Percentiles rank a stretch among this genome's conserved stretches.
Evolutionary conservation across 2,113 vertebrate genomes (phyloP).

Genomic region (Genyomyrus donnyi): DNA sequence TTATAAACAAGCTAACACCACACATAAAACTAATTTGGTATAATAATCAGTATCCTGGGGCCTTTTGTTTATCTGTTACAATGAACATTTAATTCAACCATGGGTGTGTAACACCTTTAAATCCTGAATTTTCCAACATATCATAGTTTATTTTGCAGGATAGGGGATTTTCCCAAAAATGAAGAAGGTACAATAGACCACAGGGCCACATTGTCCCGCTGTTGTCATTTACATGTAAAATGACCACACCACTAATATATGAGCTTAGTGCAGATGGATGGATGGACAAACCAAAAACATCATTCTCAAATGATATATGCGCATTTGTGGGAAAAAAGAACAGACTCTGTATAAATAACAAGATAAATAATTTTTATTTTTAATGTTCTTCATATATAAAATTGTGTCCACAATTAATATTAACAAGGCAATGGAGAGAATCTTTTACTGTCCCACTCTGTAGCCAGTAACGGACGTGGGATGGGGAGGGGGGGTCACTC

Average conservation of each 20-base stretch:
- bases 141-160: background rate
- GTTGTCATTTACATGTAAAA: background rate
- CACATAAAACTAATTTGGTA: background rate
- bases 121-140: background rate
- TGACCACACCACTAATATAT: background rate
- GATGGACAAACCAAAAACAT: background rate
- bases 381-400: conserved; percentile 61
- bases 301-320: background rate
- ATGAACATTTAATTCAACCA: background rate
- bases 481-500: background rate
- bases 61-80: background rate
- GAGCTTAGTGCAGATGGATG: background rate
- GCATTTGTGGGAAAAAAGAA: no score
- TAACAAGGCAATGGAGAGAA: conserved; percentile 69
- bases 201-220: background rate
- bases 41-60: background rate
- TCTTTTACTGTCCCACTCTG: conserved; percentile 53
- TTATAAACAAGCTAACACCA: background rate
- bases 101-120: background rate
- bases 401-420: conserved; percentile 69
- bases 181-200: background rate
- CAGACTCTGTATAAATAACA: conserved; percentile 61
- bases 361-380: conserved; percentile 79
- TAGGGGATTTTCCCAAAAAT: background rate
- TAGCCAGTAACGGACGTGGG: conserved; percentile 31